These are phyloP conservation scores for Hyles vespertilio DNA, from an alignment of 1,140 invertebrate genomes.

Conservation along the genomic window DNA sequence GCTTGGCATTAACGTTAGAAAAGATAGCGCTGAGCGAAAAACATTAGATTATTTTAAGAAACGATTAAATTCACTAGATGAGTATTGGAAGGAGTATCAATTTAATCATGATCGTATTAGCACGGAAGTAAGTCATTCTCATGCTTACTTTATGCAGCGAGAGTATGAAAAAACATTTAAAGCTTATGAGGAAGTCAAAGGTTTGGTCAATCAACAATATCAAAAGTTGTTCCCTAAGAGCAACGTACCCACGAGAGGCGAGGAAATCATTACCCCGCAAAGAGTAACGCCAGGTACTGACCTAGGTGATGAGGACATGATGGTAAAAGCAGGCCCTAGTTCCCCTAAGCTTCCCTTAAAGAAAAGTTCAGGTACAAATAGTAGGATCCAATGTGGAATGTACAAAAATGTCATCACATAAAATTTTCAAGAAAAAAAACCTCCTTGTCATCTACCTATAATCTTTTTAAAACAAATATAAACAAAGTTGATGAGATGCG, in stretches of 20 bases:
- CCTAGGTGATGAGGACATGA: neutral
- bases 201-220: conserved; percentile 4
- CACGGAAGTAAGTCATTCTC: neutral
- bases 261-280: neutral
- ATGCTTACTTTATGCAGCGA: conserved; percentile 7
- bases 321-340: neutral
- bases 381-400: no score
- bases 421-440: no score
- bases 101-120: conserved; percentile 7
- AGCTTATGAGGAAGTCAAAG: neutral
- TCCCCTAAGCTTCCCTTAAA: neutral
- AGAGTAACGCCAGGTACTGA: neutral
- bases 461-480: no score
- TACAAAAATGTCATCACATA: no score
- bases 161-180: neutral
- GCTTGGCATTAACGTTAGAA: conserved; percentile 5
- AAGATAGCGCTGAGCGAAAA: conserved; percentile 8
- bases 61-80: conserved; percentile 2
- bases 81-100: conserved; percentile 12
- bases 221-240: neutral
- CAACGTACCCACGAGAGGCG: neutral
- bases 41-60: conserved; percentile 7
- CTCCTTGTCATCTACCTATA: no score
- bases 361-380: neutral
- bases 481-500: no score